phyloP scores from a whole-genome alignment of 2,797 vertebrate genomes.

The Moxostoma hubbsi region DNA sequence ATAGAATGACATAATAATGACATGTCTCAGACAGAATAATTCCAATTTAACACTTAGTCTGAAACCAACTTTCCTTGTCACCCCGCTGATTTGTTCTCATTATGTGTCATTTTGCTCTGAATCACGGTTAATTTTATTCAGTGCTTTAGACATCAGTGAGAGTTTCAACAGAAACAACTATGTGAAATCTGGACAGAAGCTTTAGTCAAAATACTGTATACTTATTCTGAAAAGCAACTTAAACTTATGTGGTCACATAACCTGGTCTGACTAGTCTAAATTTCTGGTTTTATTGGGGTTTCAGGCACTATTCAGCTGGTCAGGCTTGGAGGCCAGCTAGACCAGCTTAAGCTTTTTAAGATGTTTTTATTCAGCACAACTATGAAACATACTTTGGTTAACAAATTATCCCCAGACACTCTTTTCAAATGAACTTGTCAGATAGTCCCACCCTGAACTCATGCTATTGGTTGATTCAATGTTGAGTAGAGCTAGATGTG shows the following conservation, averaged over 20 bases:
- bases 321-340: too few relatives aligned
- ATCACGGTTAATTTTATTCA: conserved; percentile 20
- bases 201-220: neutral
- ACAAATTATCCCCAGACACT: neutral
- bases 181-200: conserved; percentile 23
- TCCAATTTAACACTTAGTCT: conserved; percentile 15
- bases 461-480: too few relatives aligned
- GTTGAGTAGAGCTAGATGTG: too few relatives aligned
- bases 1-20: conserved; percentile 18
- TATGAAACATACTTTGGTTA: neutral
- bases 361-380: too few relatives aligned
- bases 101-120: conserved; percentile 6
- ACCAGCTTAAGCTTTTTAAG: too few relatives aligned
- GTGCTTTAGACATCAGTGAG: conserved; percentile 23
- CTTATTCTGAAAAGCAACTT: too few relatives aligned
- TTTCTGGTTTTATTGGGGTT: too few relatives aligned
- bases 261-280: too few relatives aligned
- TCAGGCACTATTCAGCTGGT: too few relatives aligned
- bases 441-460: too few relatives aligned
- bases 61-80: conserved; percentile 2
- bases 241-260: too few relatives aligned
- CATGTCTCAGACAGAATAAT: conserved; percentile 18
- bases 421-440: neutral
- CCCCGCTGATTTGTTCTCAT: conserved; percentile 25
- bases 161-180: conserved; percentile 9